phyloP scores from a whole-genome alignment of 2,888 invertebrate genomes.

The Rotaria sp. region DNA sequence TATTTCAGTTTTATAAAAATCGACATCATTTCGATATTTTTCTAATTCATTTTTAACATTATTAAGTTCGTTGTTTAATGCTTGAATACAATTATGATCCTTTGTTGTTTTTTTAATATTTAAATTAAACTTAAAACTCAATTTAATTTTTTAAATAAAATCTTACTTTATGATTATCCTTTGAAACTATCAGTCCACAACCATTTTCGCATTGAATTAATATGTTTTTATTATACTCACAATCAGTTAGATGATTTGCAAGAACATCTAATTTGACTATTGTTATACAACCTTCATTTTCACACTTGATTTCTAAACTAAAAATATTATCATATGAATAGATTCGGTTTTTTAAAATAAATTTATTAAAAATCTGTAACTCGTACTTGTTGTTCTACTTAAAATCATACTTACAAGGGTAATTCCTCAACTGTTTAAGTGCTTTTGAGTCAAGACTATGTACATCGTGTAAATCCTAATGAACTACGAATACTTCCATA shows the following conservation, averaged over 20 bases:
- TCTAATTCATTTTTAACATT: conserved; percentile 75
- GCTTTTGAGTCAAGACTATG: no score
- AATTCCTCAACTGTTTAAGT: no score
- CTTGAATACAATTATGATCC: conserved; percentile 85
- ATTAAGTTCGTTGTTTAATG: conserved; percentile 70
- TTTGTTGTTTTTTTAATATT: conserved; percentile 46
- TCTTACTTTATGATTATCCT: conserved; percentile 67
- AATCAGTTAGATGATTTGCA: conserved; percentile 75
- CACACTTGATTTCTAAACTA: conserved; percentile 79
- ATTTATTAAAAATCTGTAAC: no score
- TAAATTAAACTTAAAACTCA: neutral
- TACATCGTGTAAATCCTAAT: no score
- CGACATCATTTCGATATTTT: conserved; percentile 76
- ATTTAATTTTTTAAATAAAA: neutral
- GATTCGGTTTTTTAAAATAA: no score
- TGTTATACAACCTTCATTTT: conserved; percentile 79
- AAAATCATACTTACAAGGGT: no score
- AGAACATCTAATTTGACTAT: conserved; percentile 77
- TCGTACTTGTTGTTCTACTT: no score
- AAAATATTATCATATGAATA: neutral
- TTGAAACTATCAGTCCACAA: conserved; percentile 84
- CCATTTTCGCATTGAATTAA: conserved; percentile 86
- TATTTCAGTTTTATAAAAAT: conserved; percentile 79
- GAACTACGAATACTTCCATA: no score
- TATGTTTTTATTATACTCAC: conserved; percentile 85